Base-by-base conservation (phyloP, 2,888 invertebrate species). In the Mesochorus sp. region DNA sequence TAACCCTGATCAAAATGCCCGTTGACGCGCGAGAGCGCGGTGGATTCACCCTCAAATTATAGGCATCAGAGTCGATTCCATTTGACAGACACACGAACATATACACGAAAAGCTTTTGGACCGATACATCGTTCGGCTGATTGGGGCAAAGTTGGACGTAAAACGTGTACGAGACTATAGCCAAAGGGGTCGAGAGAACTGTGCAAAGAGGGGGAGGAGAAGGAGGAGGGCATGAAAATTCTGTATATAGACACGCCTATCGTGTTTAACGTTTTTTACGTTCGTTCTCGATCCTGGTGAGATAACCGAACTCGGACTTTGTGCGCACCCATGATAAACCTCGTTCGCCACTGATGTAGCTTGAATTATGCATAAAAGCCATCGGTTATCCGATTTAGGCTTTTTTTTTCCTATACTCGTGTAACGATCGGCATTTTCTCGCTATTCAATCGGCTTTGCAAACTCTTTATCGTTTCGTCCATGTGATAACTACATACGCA, bases 311-410 rank as follows among this genome's bases (percentile, higher is more conserved):
- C 47, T 42, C 39, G 59, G 64, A 44, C 62, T 70, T 72, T 70
- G 64, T 68, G 70, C 66, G n/a, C n/a, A n/a, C n/a, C n/a, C 64
- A 57, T 70, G 73, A 77, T 76, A 70, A 76, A 73, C 73, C 74
- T 49, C 42, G 57, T 78, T 78, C 44, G 59, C 59, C 64, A 66
- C 61, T 66, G 73, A 73, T 74, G 68, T 74, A 44, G 61, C 59
- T 47, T 77, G 80, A 80, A 77, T 80, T 74, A 80, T 80, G 77
- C 77, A 80, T 77, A 74, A 80, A 80, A 77, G 53, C 74, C 28
- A 44, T 51, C 66, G 66, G 66, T 66, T 74, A 61, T 19, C 19
- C 57, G 12, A 51, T 70, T 53, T 51, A 12, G 8, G 2, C 6
- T 55, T 44, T 64, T 31, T 42, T 72, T 67, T 55, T 31, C 49